These are phyloP conservation scores for Strongylocentrotus purpuratus DNA, from an alignment of 35 echinoderm and acorn worm species.

Conservation along the genomic window DNA sequence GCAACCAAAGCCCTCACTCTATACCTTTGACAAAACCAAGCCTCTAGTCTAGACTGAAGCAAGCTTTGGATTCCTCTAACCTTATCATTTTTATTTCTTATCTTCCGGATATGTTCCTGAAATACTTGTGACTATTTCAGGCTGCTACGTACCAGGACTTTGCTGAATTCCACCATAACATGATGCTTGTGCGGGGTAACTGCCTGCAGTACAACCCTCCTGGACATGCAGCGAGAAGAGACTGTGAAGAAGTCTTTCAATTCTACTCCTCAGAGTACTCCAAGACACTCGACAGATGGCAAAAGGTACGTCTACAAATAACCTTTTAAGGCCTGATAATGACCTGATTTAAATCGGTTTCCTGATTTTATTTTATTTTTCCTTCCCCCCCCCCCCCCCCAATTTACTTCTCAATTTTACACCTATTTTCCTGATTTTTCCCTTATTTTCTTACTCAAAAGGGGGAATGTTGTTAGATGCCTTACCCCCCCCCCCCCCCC, in stretches of 20 bases:
- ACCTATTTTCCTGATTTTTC: too few species aligned
- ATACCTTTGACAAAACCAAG: too few species aligned
- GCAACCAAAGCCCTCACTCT: too few species aligned
- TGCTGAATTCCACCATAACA: constrained; percentile 80
- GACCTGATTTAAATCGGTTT: neutral
- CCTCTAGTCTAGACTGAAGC: too few species aligned
- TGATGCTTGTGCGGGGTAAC: constrained; percentile 85
- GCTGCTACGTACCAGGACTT: constrained; percentile 79
- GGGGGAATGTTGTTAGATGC: too few species aligned
- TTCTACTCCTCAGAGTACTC: constrained; percentile 88
- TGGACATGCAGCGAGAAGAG: constrained; percentile 80
- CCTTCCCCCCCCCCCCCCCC: too few species aligned
- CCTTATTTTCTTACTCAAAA: too few species aligned
- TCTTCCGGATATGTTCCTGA: too few species aligned
- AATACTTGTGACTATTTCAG: constrained; percentile 46
- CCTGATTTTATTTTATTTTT: neutral
- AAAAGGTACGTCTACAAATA: constrained; percentile 64
- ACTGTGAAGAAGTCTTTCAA: constrained; percentile 95
- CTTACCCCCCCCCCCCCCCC: too few species aligned
- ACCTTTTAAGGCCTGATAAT: neutral
- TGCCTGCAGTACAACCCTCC: constrained; percentile 84
- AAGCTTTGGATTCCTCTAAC: too few species aligned
- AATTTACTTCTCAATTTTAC: too few species aligned
- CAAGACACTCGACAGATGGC: constrained; percentile 86
- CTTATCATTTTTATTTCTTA: too few species aligned